Evolutionary conservation across 2,888 invertebrate genomes (phyloP).

Genomic region (Ophioninae sp.): DNA sequence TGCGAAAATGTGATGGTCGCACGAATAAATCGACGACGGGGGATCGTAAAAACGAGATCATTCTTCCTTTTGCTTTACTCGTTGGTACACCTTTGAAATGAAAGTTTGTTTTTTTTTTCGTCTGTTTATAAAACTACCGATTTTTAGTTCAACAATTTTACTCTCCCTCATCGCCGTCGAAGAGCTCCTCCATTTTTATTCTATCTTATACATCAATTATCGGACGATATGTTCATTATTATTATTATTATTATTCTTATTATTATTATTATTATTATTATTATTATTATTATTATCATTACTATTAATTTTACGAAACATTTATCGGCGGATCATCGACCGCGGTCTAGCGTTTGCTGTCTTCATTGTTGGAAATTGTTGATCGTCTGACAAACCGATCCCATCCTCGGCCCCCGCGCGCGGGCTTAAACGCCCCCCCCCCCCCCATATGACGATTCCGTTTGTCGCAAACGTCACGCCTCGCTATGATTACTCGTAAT

Average conservation of each 20-base stretch:
- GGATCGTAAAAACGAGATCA: conserved; percentile 14
- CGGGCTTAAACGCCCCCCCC: not conserved
- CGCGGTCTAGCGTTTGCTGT: not conserved
- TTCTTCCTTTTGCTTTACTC: not conserved
- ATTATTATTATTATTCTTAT: conserved; percentile 1
- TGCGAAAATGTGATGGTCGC: conserved; percentile 1
- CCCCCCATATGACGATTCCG: conserved; percentile 9
- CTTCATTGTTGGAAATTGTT: conserved; percentile 13
- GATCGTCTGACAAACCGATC: not conserved
- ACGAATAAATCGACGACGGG: conserved; percentile 16
- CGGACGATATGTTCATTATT: not conserved
- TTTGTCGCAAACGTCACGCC: conserved; percentile 28
- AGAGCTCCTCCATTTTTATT: conserved; percentile 1
- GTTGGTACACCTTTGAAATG: not conserved
- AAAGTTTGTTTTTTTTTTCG: not conserved
- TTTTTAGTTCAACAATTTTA: not conserved
- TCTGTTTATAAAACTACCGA: not conserved
- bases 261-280: conserved; percentile 8
- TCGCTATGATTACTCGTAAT: conserved; percentile 28
- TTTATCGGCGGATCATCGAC: conserved; percentile 13
- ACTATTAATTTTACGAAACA: conserved; percentile 4
- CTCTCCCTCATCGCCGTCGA: not conserved
- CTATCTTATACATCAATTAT: conserved; percentile 16
- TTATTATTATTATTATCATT: not conserved
- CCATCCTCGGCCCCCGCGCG: not conserved